Evolutionary conservation across 2,888 invertebrate genomes (phyloP).

Genomic region (Cheilosia urbana): DNA sequence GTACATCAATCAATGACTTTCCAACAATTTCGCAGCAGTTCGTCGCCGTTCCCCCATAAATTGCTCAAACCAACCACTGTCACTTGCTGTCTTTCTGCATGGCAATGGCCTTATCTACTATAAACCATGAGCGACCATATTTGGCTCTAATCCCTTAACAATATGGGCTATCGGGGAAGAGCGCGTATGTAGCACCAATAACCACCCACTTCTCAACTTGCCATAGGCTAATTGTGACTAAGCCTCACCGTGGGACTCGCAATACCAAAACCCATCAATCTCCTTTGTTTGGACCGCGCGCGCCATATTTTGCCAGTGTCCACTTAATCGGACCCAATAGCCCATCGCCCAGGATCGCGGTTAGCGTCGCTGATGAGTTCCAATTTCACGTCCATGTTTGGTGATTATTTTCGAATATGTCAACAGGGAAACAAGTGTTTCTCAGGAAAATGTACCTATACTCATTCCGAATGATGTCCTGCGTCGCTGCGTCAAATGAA

Average conservation of each 20-base stretch:
- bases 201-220: background rate
- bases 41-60: slow-evolving; percentile 35
- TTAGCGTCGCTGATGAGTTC: slow-evolving; percentile 58
- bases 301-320: slow-evolving; percentile 55
- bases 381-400: slow-evolving; percentile 58
- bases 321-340: slow-evolving; percentile 62
- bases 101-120: slow-evolving; percentile 48
- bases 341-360: slow-evolving; percentile 46
- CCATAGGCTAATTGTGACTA: slow-evolving; percentile 62
- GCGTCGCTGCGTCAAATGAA: slow-evolving; percentile 2
- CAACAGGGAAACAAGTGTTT: slow-evolving; percentile 64
- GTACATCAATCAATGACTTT: slow-evolving; percentile 21
- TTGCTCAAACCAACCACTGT: slow-evolving; percentile 2
- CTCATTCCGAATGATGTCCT: background rate
- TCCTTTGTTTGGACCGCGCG: slow-evolving; percentile 24
- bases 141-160: slow-evolving; percentile 63
- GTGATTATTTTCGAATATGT: slow-evolving; percentile 67
- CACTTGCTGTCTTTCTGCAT: slow-evolving; percentile 4
- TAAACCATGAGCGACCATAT: slow-evolving; percentile 59
- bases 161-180: slow-evolving; percentile 33
- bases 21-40: slow-evolving; percentile 1
- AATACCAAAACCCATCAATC: slow-evolving; percentile 59
- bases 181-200: background rate
- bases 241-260: slow-evolving; percentile 51
- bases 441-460: slow-evolving; percentile 51